Evolutionary conservation across 2,888 invertebrate genomes (phyloP).

Genomic region (Laspeyria flexula): DNA sequence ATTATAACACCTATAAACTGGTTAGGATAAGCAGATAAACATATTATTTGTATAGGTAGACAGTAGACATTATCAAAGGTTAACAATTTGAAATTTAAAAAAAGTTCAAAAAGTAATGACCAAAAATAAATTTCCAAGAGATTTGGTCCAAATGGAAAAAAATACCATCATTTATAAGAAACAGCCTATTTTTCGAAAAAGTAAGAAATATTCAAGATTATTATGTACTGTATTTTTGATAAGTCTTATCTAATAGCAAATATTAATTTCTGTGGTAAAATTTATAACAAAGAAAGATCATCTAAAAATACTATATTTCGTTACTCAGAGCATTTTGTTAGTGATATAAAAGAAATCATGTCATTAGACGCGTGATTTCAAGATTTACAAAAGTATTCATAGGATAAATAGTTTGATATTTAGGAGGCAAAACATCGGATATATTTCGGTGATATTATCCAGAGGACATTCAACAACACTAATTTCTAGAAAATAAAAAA

Average conservation of each 20-base stretch:
- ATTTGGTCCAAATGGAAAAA: slow-evolving; percentile 69
- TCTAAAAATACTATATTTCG: slow-evolving; percentile 82
- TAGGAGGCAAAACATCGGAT: slow-evolving; percentile 55
- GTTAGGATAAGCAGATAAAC: slow-evolving; percentile 60
- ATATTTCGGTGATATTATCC: slow-evolving; percentile 55
- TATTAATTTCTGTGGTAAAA: slow-evolving; percentile 67
- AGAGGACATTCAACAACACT: slow-evolving; percentile 63
- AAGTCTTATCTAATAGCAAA: slow-evolving; percentile 73
- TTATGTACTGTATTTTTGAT: slow-evolving; percentile 42
- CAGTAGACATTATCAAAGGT: slow-evolving; percentile 59
- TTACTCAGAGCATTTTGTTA: slow-evolving; percentile 56
- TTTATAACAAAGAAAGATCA: slow-evolving; percentile 78
- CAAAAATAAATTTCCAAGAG: slow-evolving; percentile 50
- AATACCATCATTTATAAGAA: slow-evolving; percentile 39
- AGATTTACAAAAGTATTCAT: slow-evolving; percentile 50
- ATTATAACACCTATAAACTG: slow-evolving; percentile 64
- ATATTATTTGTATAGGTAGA: slow-evolving; percentile 50
- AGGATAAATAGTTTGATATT: slow-evolving; percentile 51
- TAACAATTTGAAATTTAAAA: slow-evolving; percentile 55
- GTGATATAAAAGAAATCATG: slow-evolving; percentile 59
- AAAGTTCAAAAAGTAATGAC: slow-evolving; percentile 54
- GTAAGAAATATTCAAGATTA: slow-evolving; percentile 31
- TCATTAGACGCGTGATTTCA: slow-evolving; percentile 63
- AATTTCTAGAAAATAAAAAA: slow-evolving; percentile 56
- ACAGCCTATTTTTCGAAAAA: slow-evolving; percentile 34